These are phyloP conservation scores for Kryptolebias marmoratus DNA, from an alignment of 2,113 vertebrate species.

Conservation along the genomic window DNA sequence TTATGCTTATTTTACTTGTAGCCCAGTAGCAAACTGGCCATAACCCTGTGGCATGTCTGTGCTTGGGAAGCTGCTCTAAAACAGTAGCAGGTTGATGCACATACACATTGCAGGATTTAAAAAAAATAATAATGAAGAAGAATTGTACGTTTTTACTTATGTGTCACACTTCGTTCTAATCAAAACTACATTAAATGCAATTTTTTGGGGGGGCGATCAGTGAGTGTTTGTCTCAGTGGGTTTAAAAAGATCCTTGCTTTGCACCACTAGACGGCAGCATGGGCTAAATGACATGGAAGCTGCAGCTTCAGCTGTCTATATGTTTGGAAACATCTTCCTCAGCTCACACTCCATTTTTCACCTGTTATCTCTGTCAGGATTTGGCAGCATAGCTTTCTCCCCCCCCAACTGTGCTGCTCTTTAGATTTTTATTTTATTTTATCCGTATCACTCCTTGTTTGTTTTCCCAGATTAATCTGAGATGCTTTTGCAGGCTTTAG, in stretches of 20 bases:
- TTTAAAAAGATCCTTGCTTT: background rate
- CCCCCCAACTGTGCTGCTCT: slow-evolving; percentile 3
- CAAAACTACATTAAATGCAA: too few species aligned
- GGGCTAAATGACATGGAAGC: slow-evolving; percentile 12
- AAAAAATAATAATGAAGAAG: too few species aligned
- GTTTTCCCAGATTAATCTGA: slow-evolving; percentile 29
- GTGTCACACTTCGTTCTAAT: too few species aligned
- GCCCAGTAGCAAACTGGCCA: too few species aligned
- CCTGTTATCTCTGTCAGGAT: slow-evolving; percentile 13
- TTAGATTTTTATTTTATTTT: slow-evolving; percentile 16
- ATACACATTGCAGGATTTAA: too few species aligned
- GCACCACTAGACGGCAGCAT: slow-evolving; percentile 64
- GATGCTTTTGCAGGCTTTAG: slow-evolving; percentile 25
- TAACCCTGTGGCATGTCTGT: too few species aligned
- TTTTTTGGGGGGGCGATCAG: background rate
- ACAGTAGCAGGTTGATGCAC: too few species aligned
- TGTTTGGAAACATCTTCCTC: background rate
- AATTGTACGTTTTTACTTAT: too few species aligned
- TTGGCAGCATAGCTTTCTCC: slow-evolving; percentile 7
- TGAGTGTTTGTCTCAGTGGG: background rate
- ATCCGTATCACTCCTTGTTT: slow-evolving; percentile 30
- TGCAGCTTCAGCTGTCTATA: background rate
- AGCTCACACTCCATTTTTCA: slow-evolving; percentile 34
- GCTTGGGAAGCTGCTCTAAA: too few species aligned
- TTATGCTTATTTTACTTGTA: too few species aligned